phyloP scores from a whole-genome alignment of 2,797 vertebrate species.

The Staurois parvus region DNA sequence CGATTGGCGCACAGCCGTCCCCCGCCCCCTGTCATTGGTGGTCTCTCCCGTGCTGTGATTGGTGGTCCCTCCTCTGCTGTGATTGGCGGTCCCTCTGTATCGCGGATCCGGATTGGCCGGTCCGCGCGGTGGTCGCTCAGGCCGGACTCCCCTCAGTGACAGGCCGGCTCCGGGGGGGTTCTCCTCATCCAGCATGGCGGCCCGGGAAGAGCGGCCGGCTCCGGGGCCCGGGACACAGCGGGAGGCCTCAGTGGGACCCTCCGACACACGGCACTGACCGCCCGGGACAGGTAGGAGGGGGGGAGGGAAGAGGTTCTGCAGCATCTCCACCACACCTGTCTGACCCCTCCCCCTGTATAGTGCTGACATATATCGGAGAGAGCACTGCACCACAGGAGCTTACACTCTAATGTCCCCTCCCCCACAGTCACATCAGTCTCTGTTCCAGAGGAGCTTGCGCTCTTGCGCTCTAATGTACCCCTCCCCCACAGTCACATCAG shows the following conservation, averaged over 20 bases:
- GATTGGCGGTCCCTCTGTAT: conserved; percentile 50
- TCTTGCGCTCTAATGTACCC: no score
- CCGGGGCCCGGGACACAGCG: conserved; percentile 45
- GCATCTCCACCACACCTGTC: not conserved
- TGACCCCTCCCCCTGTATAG: no score
- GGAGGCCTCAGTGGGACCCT: conserved; percentile 61
- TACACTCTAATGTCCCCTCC: no score
- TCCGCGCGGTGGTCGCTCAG: conserved; percentile 44
- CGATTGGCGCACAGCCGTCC: conserved; percentile 6
- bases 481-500: no score
- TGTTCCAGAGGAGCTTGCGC: no score
- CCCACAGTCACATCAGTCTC: no score
- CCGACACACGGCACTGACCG: conserved; percentile 55
- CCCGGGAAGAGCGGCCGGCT: conserved; percentile 50
- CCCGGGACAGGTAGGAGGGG: conserved; percentile 33
- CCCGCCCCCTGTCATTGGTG: not conserved
- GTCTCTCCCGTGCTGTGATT: conserved; percentile 43
- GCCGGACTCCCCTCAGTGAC: conserved; percentile 54
- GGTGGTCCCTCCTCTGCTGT: not conserved
- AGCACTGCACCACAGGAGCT: no score
- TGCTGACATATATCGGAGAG: no score
- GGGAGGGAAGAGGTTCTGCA: not conserved
- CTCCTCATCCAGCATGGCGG: conserved; percentile 67
- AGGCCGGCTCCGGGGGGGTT: conserved; percentile 47
- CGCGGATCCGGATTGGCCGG: conserved; percentile 62